Evolutionary conservation across 2,113 vertebrate species (phyloP).

Genomic region (Ceuthmochares aereus): DNA sequence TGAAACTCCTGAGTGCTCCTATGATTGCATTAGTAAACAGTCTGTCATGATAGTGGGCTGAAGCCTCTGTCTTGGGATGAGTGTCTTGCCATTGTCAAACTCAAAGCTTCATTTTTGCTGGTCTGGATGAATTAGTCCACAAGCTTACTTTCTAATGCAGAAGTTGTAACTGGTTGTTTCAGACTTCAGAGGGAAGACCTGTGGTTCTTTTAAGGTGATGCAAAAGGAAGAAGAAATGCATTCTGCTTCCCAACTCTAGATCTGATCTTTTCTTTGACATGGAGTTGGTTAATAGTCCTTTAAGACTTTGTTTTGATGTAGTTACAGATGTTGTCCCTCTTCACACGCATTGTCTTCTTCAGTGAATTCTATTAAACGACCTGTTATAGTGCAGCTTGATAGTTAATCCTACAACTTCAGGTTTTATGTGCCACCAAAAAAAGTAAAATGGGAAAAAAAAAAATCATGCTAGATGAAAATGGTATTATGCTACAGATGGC

Average conservation of each 20-base stretch:
- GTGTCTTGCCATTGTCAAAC: background rate
- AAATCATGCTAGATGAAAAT: background rate
- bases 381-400: background rate
- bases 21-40: background rate
- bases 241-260: background rate
- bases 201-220: background rate
- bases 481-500: background rate
- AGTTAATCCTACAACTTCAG: background rate
- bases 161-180: background rate
- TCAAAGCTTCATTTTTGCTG: background rate
- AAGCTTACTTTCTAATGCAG: background rate
- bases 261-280: background rate
- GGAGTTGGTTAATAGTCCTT: background rate
- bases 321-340: background rate
- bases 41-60: background rate
- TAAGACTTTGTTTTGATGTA: background rate
- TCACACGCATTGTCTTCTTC: background rate
- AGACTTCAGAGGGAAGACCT: background rate
- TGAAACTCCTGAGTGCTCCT: background rate
- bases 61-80: accelerated
- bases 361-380: background rate
- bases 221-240: background rate
- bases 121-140: background rate
- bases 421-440: background rate
- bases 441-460: background rate